Evolutionary conservation across 1,140 invertebrate species (phyloP).

Genomic region (Druon quercuslanigerum): DNA sequence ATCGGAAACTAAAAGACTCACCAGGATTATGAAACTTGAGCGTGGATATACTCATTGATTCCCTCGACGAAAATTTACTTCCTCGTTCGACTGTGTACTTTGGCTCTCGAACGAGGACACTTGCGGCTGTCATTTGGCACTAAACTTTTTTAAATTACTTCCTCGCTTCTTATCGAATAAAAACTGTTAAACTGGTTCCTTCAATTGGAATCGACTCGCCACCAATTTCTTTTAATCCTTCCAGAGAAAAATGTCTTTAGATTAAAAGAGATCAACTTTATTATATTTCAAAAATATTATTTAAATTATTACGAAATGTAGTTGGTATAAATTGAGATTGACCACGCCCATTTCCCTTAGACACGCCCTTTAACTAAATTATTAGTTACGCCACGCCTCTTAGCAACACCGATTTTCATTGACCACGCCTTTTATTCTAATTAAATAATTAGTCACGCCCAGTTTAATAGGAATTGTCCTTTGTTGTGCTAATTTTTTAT

Average conservation of each 20-base stretch:
- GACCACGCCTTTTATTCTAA: too few species aligned
- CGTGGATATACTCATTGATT: background rate
- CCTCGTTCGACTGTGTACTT: slow-evolving; percentile 8
- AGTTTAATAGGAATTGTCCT: too few species aligned
- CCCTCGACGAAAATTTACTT: slow-evolving; percentile 13
- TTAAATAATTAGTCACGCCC: too few species aligned
- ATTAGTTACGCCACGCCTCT: too few species aligned
- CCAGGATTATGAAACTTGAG: slow-evolving; percentile 27
- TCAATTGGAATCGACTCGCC: background rate
- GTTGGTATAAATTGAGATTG: too few species aligned
- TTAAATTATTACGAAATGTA: too few species aligned
- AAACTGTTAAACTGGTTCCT: background rate
- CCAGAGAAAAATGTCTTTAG: background rate
- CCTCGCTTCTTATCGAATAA: background rate
- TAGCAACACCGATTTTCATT: too few species aligned
- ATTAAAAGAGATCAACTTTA: background rate
- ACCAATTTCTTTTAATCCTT: background rate
- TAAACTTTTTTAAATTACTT: slow-evolving; percentile 27
- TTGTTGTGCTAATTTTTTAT: too few species aligned
- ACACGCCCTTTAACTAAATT: too few species aligned
- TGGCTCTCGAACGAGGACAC: slow-evolving; percentile 2
- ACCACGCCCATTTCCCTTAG: too few species aligned
- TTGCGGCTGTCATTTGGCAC: background rate
- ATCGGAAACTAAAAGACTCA: slow-evolving; percentile 25
- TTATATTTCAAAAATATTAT: background rate